Conservation (phyloP, 2,113 vertebrate genomes). For the Procavia capensis region DNA sequence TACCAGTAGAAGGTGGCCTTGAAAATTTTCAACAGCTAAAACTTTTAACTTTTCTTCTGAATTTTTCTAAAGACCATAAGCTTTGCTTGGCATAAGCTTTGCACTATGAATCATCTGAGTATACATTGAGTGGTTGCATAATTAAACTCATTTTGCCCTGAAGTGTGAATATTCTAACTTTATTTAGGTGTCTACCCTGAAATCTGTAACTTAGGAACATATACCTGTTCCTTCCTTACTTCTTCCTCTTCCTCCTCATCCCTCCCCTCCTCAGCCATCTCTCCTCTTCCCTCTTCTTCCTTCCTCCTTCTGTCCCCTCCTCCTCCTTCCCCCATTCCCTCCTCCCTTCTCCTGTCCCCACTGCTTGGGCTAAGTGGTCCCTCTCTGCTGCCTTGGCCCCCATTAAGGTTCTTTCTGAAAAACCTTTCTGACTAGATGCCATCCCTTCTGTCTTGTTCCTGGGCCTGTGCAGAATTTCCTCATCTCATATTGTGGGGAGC, state of each 20-base stretch:
- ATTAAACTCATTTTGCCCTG: slow-evolving; percentile 3
- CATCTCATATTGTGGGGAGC: not conserved
- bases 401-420: not conserved
- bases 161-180: not conserved
- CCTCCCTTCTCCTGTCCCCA: no score
- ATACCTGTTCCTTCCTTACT: not conserved
- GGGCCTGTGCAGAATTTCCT: not conserved
- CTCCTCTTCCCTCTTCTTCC: no score
- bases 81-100: not conserved
- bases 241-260: no score
- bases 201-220: slow-evolving; percentile 10
- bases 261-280: no score
- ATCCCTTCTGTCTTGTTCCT: not conserved
- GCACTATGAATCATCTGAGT: not conserved
- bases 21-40: not conserved
- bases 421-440: not conserved
- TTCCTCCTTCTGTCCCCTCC: no score
- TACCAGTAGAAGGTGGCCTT: slow-evolving; percentile 43
- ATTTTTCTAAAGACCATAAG: slow-evolving; percentile 21
- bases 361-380: not conserved
- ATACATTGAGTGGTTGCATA: not conserved
- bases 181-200: not conserved
- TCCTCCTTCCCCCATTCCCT: no score
- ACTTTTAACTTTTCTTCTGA: not conserved
- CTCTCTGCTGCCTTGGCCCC: not conserved